Evolutionary conservation across 2,113 vertebrate species (phyloP).

Genomic region (Mirza zaza): DNA sequence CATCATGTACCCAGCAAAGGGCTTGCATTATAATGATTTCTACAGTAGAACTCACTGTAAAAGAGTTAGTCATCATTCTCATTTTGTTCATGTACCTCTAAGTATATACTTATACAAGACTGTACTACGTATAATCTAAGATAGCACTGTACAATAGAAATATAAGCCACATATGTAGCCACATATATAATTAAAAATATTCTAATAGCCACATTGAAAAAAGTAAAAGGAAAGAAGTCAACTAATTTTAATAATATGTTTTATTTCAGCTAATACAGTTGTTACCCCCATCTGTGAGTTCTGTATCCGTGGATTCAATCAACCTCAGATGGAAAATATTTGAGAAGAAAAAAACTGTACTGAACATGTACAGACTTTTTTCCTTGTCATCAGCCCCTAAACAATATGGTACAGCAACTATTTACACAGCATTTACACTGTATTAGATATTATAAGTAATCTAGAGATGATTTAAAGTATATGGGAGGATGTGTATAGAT

Average conservation of each 20-base stretch:
- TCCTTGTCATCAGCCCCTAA: background rate
- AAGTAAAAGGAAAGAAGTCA: constrained; percentile 8
- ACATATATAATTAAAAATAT: constrained; percentile 25
- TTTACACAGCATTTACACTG: background rate
- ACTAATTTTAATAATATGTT: constrained; percentile 25
- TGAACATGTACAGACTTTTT: background rate
- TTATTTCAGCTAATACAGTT: constrained; percentile 26
- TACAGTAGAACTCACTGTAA: constrained; percentile 95
- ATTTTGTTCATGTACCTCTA: constrained; percentile 39
- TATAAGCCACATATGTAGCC: background rate
- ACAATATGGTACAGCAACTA: background rate
- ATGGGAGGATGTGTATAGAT: background rate
- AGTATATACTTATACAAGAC: background rate
- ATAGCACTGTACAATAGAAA: background rate
- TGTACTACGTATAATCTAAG: background rate
- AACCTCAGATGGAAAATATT: background rate
- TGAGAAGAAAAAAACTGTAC: background rate
- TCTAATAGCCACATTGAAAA: background rate
- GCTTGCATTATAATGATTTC: constrained; percentile 98
- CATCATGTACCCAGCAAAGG: constrained; percentile 98
- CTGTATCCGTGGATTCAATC: background rate
- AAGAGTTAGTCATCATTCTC: constrained; percentile 64
- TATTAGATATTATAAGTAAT: background rate
- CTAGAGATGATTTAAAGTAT: background rate
- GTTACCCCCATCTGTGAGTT: background rate